phyloP scores from a whole-genome alignment of 2,797 vertebrate genomes.

The Taeniopygia guttata region DNA sequence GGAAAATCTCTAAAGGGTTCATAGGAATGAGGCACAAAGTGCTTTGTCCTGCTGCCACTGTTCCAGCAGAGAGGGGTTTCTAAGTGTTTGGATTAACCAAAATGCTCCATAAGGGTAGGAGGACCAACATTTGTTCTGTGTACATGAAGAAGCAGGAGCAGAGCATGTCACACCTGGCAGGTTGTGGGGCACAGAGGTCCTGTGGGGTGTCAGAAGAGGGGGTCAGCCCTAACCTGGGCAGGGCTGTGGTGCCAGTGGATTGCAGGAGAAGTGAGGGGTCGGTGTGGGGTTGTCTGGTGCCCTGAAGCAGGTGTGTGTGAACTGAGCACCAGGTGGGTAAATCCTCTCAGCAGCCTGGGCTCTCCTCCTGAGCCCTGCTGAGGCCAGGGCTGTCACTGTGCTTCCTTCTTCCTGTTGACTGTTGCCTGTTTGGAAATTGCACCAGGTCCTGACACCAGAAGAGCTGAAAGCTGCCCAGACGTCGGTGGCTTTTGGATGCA shows the following conservation, averaged over 20 bases:
- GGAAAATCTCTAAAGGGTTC: neutral
- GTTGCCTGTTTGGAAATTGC: neutral
- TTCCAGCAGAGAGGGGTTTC: neutral
- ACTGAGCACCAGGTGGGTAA: neutral
- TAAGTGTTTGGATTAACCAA: neutral
- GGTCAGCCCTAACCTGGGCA: neutral
- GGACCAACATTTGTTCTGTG: rapidly evolving
- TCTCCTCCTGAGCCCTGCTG: neutral
- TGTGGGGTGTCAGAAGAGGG: neutral
- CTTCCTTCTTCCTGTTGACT: neutral
- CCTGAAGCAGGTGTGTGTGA: neutral
- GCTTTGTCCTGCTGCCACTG: neutral
- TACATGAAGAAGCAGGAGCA: neutral
- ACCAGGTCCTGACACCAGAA: constrained; percentile 87
- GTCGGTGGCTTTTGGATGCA: constrained; percentile 91
- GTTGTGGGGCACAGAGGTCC: neutral
- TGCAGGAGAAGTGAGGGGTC: neutral
- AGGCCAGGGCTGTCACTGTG: neutral
- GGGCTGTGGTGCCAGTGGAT: neutral
- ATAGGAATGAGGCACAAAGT: neutral
- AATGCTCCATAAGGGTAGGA: neutral
- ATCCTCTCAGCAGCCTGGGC: neutral
- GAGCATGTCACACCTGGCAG: neutral
- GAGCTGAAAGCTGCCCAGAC: constrained; percentile 88
- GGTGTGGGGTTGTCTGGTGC: neutral